Evolutionary conservation across 2,113 vertebrate genomes (phyloP).

Genomic region (Odocoileus virginianus): DNA sequence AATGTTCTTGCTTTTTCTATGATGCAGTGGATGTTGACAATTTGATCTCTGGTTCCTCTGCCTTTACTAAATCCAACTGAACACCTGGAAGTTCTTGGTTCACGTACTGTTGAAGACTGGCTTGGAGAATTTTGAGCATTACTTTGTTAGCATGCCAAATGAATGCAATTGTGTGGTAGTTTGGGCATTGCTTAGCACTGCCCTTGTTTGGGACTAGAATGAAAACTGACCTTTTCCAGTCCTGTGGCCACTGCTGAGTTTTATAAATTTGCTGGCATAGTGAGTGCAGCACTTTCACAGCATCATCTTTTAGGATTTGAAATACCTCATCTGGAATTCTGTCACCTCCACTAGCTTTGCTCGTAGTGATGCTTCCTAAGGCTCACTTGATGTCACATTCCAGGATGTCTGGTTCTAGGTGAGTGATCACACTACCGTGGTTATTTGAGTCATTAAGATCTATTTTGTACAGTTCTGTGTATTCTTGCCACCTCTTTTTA

Average conservation of each 20-base stretch:
- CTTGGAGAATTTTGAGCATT: background rate
- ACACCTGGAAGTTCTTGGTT: background rate
- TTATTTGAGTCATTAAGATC: background rate
- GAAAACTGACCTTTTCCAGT: background rate
- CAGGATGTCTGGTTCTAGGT: background rate
- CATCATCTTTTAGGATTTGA: background rate
- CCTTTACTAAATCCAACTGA: background rate
- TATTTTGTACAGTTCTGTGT: background rate
- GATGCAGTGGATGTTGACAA: background rate
- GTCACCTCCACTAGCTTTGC: background rate
- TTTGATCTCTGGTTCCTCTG: background rate
- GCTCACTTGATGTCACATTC: background rate
- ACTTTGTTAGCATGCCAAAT: background rate
- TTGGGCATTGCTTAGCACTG: background rate
- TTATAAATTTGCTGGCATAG: background rate
- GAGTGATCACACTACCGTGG: rapidly evolving
- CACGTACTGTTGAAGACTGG: background rate
- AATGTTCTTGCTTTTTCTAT: background rate
- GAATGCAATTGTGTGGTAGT: background rate
- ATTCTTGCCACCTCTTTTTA: background rate
- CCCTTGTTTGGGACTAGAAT: background rate
- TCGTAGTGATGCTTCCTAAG: background rate
- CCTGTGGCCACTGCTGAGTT: background rate
- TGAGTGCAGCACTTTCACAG: background rate
- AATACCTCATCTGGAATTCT: background rate